These are phyloP conservation scores for Chauna torquata DNA, from an alignment of 2,113 vertebrate species.

Conservation along the genomic window DNA sequence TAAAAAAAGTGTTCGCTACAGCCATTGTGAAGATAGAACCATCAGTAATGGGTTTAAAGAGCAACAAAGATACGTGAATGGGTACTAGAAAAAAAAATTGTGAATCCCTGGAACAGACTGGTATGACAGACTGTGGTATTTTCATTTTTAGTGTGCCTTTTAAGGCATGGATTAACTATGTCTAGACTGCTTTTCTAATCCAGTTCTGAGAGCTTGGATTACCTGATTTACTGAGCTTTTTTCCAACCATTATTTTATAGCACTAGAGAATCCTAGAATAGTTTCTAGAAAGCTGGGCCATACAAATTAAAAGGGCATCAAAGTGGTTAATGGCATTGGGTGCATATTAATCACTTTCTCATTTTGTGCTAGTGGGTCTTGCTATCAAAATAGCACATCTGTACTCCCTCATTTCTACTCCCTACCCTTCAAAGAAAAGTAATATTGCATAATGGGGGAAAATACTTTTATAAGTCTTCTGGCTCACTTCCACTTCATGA, in stretches of 20 bases:
- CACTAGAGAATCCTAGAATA: neutral
- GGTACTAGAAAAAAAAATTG: neutral
- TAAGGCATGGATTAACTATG: constrained; percentile 1
- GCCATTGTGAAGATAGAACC: neutral
- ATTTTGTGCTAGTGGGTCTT: constrained; percentile 19
- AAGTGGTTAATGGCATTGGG: neutral
- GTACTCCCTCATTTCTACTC: neutral
- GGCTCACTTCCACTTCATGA: neutral
- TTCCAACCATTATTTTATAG: neutral
- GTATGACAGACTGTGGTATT: neutral
- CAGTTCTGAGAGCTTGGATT: neutral
- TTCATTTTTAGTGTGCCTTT: neutral
- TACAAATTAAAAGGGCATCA: neutral
- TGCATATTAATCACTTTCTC: neutral
- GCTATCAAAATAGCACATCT: constrained; percentile 5
- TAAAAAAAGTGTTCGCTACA: neutral
- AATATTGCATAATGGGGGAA: neutral
- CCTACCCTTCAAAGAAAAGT: constrained; percentile 1
- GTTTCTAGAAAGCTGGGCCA: neutral
- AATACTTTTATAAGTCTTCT: neutral
- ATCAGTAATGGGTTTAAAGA: neutral
- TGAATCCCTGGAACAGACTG: neutral
- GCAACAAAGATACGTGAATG: neutral
- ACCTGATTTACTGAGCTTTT: neutral
- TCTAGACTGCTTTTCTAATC: constrained; percentile 28